Evolutionary conservation across 2,797 vertebrate species (phyloP).

Genomic region (Parotocinclus haroldoi): DNA sequence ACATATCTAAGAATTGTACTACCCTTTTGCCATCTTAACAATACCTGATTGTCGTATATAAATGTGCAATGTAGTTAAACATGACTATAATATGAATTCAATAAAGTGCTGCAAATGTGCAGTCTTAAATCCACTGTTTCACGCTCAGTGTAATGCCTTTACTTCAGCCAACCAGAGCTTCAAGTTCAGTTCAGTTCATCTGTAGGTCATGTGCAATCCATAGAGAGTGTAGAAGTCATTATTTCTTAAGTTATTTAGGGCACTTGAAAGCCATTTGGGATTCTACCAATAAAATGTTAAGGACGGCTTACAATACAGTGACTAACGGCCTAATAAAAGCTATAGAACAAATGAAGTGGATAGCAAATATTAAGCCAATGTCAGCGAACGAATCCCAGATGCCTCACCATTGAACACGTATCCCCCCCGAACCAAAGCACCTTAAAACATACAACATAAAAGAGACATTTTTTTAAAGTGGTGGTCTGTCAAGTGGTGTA

Average conservation of each 20-base stretch:
- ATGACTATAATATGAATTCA: too few relatives aligned
- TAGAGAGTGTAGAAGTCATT: background rate
- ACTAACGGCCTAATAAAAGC: background rate
- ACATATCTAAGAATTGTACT: too few relatives aligned
- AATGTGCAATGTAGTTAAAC: too few relatives aligned
- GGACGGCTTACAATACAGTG: background rate
- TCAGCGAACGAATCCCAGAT: too few relatives aligned
- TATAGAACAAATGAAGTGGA: background rate
- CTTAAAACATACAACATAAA: too few relatives aligned
- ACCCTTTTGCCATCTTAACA: too few relatives aligned
- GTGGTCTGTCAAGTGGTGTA: too few relatives aligned
- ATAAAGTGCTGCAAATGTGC: too few relatives aligned
- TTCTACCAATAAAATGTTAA: conserved; percentile 1
- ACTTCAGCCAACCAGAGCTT: background rate
- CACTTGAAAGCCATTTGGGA: background rate
- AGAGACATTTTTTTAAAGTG: too few relatives aligned
- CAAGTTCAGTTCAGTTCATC: background rate
- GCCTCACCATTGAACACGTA: too few relatives aligned
- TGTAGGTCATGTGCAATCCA: background rate
- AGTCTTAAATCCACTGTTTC: background rate
- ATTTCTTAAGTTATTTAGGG: background rate
- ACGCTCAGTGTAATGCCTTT: background rate
- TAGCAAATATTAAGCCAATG: background rate
- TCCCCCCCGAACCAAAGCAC: too few relatives aligned
- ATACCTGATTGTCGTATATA: too few relatives aligned